Percentiles rank a stretch among this genome's conserved stretches.
Evolutionary conservation across 1,140 invertebrate genomes (phyloP).

Genomic region (Campoletis sonorensis): DNA sequence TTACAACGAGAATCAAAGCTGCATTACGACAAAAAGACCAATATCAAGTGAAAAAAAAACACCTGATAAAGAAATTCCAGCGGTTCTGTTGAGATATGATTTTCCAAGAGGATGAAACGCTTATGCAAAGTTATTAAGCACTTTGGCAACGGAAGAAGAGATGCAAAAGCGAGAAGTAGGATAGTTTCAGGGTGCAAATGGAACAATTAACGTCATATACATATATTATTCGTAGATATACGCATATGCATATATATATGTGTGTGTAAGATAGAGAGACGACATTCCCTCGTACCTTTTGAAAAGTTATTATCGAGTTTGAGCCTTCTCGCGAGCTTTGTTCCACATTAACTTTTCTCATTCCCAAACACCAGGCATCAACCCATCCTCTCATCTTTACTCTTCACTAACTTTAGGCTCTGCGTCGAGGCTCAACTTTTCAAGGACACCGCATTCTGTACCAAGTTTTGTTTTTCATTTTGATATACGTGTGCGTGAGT

Average conservation of each 20-base stretch:
- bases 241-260: background rate
- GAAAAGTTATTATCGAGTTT: slow-evolving; percentile 47
- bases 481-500: background rate
- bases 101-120: slow-evolving; percentile 4
- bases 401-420: slow-evolving; percentile 34
- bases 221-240: slow-evolving; percentile 18
- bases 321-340: slow-evolving; percentile 42
- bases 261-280: background rate
- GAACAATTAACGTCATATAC: slow-evolving; percentile 39
- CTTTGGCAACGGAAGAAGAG: slow-evolving; percentile 8
- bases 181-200: slow-evolving; percentile 32
- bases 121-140: slow-evolving; percentile 29
- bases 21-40: background rate
- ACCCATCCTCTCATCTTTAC: background rate
- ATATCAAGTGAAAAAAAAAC: background rate
- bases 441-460: slow-evolving; percentile 14
- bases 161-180: slow-evolving; percentile 17
- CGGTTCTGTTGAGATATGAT: slow-evolving; percentile 10
- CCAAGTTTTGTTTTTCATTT: background rate
- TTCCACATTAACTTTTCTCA: slow-evolving; percentile 34
- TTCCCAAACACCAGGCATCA: background rate
- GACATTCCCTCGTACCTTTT: slow-evolving; percentile 24
- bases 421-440: slow-evolving; percentile 7
- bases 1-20: background rate
- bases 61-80: background rate